A percentile compares a stretch with the other conserved stretches of the same genome.
phyloP scores from a whole-genome alignment of 1,140 invertebrate species.

The Ridgeia piscesae region DNA sequence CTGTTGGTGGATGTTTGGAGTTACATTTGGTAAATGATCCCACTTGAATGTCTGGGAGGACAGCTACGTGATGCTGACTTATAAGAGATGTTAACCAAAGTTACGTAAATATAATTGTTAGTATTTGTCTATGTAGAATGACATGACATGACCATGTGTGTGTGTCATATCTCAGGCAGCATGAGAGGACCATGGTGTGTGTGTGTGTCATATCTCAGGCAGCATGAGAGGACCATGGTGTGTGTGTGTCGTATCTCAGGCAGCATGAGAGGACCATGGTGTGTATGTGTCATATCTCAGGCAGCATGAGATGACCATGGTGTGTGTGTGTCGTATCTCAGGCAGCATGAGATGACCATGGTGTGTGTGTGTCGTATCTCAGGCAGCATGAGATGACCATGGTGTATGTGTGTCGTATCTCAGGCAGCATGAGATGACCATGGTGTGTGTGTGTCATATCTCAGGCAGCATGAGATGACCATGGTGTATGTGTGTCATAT shows the following conservation, averaged over 20 bases:
- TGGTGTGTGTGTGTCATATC: too few species aligned
- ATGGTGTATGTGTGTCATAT: not conserved
- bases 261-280: slow-evolving; percentile 45
- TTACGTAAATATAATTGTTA: too few species aligned
- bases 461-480: too few species aligned
- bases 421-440: slow-evolving; percentile 42
- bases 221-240: not conserved
- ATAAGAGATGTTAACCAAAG: too few species aligned
- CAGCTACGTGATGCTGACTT: too few species aligned
- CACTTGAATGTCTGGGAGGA: too few species aligned
- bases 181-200: slow-evolving; percentile 43
- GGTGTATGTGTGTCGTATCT: slow-evolving; percentile 27
- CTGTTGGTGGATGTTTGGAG: too few species aligned
- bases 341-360: slow-evolving; percentile 41
- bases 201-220: too few species aligned
- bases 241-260: slow-evolving; percentile 35
- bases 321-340: slow-evolving; percentile 34
- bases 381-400: not conserved
- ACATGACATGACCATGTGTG: not conserved
- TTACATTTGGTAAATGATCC: too few species aligned
- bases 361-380: too few species aligned
- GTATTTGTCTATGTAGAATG: too few species aligned
- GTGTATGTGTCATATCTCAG: too few species aligned
- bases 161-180: slow-evolving; percentile 41
- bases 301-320: not conserved